phyloP scores from a whole-genome alignment of 2,113 vertebrate species.

The Melanostigma gelatinosum region DNA sequence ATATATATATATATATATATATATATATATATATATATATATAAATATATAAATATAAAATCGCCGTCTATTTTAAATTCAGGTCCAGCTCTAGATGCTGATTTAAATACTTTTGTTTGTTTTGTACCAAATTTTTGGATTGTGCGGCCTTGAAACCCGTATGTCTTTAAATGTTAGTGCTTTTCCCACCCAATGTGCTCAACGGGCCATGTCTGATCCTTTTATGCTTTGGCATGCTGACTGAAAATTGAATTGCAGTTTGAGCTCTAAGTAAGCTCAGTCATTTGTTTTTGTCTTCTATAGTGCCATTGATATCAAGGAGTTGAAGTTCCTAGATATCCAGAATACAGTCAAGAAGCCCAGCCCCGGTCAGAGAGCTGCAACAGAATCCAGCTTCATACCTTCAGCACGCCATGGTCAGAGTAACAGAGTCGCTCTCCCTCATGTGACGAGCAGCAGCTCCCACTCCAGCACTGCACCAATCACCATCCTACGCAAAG shows the following conservation, averaged over 20 bases:
- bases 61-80: not conserved
- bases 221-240: not conserved
- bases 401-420: constrained; percentile 68
- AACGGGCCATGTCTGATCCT: not conserved
- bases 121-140: not conserved
- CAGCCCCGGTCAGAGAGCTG: constrained; percentile 60
- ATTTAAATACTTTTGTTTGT: not conserved
- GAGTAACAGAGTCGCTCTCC: constrained; percentile 30
- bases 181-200: not conserved
- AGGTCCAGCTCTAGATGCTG: not conserved
- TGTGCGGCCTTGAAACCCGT: not conserved
- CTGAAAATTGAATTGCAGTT: not conserved
- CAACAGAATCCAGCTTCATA: constrained; percentile 55
- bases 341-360: constrained; percentile 52
- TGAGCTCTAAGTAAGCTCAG: not conserved
- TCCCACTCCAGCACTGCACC: constrained; percentile 77
- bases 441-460: constrained; percentile 27
- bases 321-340: constrained; percentile 87
- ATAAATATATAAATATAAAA: too few relatives aligned
- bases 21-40: too few relatives aligned
- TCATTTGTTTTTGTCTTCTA: not conserved
- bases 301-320: constrained; percentile 90
- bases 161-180: not conserved
- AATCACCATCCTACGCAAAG: constrained; percentile 85
- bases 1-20: too few relatives aligned